Evolutionary conservation across 2,797 vertebrate species (phyloP).

Genomic region (Numenius phaeopus): DNA sequence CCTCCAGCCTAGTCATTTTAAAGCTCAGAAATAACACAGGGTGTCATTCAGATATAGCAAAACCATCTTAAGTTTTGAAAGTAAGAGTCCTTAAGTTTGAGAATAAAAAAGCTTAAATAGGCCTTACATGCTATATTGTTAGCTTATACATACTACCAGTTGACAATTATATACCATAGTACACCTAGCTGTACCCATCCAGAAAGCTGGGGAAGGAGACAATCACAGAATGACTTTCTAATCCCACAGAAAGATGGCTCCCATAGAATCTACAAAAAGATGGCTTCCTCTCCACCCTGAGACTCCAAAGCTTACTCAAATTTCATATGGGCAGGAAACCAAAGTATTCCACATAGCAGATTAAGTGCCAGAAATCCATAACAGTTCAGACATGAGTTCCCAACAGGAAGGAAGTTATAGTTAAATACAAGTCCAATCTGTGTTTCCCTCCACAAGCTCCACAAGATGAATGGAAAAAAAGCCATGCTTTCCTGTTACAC

Average conservation of each 20-base stretch:
- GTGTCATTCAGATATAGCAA: background rate
- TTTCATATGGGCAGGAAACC: constrained; percentile 17
- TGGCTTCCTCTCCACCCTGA: background rate
- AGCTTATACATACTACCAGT: background rate
- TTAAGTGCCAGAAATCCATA: background rate
- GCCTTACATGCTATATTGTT: background rate
- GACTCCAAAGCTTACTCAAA: background rate
- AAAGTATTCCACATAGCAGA: background rate
- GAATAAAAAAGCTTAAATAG: background rate
- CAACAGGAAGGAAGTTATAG: constrained; percentile 54
- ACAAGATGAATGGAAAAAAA: background rate
- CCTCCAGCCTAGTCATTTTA: background rate
- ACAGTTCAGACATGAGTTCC: background rate
- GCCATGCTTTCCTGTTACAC: background rate
- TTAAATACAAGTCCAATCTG: background rate
- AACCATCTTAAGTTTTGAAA: background rate
- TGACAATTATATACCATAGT: background rate
- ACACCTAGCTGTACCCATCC: background rate
- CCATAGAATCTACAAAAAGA: background rate
- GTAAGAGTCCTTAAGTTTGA: background rate
- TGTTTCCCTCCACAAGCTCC: background rate
- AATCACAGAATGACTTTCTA: background rate
- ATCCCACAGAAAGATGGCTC: background rate
- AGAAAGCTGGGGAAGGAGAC: background rate
- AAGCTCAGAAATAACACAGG: background rate